Evolutionary conservation across 2,113 vertebrate genomes (phyloP).

Genomic region (Hippocampus zosterae): DNA sequence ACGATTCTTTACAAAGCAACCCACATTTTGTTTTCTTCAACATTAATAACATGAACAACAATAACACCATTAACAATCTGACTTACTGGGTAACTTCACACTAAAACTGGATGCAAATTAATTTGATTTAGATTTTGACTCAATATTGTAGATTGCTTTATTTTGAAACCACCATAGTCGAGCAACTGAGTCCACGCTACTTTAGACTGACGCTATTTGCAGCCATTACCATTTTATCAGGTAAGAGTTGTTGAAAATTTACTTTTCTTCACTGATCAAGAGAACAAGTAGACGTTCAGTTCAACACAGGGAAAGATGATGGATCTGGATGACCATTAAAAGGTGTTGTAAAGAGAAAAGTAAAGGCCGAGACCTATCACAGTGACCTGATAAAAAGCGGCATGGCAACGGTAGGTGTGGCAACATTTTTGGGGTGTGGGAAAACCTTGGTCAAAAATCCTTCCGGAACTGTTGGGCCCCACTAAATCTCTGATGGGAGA

Average conservation of each 20-base stretch:
- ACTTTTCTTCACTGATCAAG: background rate
- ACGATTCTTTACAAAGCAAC: conserved; percentile 37
- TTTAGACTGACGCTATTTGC: conserved; percentile 6
- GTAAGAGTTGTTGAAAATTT: conserved; percentile 13
- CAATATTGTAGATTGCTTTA: background rate
- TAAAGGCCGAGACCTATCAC: conserved; percentile 48
- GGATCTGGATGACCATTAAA: conserved; percentile 7
- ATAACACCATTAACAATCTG: background rate
- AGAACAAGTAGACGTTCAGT: background rate
- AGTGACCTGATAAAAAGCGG: conserved; percentile 74
- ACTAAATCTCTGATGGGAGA: conserved; percentile 80
- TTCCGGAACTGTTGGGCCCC: conserved; percentile 89
- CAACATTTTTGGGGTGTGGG: conserved; percentile 84
- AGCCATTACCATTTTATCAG: conserved; percentile 50
- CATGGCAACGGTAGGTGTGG: conserved; percentile 92
- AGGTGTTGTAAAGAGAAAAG: conserved; percentile 9
- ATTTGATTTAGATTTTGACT: conserved; percentile 11
- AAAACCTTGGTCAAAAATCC: conserved; percentile 99
- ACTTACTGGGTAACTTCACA: background rate
- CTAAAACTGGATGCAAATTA: conserved; percentile 6
- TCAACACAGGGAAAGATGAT: background rate
- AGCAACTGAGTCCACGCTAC: background rate
- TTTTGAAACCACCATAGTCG: background rate
- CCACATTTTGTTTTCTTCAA: conserved; percentile 13
- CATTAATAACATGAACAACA: background rate